Conservation (phyloP, 2,113 vertebrate species). For the Octodon degus region DNA sequence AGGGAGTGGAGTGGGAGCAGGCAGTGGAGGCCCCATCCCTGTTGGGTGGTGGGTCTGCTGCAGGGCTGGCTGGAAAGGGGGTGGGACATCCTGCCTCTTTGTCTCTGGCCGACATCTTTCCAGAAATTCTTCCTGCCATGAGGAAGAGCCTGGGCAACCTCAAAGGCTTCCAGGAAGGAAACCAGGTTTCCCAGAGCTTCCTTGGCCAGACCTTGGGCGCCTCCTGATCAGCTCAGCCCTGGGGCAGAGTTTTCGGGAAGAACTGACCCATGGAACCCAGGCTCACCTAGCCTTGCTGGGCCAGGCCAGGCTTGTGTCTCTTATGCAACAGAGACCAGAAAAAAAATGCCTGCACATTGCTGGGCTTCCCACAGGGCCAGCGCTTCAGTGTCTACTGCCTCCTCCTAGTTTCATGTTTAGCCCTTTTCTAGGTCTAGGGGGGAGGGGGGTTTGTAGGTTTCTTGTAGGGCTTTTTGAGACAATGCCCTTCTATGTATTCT, state of each 20-base stretch:
- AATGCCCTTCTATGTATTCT: neutral
- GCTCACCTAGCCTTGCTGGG: neutral
- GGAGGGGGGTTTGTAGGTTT: neutral
- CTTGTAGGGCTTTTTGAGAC: neutral
- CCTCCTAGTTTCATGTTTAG: neutral
- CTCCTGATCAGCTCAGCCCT: neutral
- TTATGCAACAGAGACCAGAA: neutral
- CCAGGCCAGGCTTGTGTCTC: neutral
- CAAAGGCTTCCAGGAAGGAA: neutral
- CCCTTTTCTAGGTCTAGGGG: neutral
- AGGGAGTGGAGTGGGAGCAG: no score
- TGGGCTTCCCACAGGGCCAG: neutral
- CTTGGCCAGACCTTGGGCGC: neutral
- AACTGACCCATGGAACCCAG: neutral
- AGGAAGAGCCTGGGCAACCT: slow-evolving; percentile 15
- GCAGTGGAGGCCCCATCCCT: neutral
- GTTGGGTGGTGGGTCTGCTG: neutral
- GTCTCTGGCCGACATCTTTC: slow-evolving; percentile 36
- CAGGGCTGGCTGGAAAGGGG: neutral
- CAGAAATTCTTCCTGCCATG: slow-evolving; percentile 56
- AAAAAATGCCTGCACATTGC: neutral
- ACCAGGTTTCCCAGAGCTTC: slow-evolving; percentile 46
- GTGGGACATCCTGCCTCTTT: slow-evolving; percentile 31
- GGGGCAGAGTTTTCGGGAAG: neutral
- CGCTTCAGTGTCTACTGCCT: neutral